A percentile compares a stretch with the other conserved stretches of the same genome.
phyloP scores from a whole-genome alignment of 2,888 invertebrate species.

The Macrosoma leucophasiata region DNA sequence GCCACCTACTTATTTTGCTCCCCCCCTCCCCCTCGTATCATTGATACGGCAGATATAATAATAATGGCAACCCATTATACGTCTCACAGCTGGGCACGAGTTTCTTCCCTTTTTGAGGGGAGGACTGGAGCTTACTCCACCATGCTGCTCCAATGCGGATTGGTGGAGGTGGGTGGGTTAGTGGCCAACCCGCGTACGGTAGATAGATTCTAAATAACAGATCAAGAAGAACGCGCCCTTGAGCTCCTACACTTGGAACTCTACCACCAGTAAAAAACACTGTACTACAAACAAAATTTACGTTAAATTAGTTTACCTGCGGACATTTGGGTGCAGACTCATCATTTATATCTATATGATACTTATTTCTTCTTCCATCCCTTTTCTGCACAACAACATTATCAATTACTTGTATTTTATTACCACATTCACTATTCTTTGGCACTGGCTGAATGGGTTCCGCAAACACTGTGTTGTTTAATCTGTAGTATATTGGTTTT shows the following conservation, averaged over 20 bases:
- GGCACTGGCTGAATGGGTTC: conserved; percentile 24
- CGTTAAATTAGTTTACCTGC: conserved; percentile 21
- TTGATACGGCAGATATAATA: too few species aligned
- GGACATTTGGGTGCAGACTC: conserved; percentile 24
- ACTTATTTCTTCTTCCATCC: conserved; percentile 27
- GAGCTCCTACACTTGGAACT: too few species aligned
- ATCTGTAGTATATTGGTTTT: conserved; percentile 24
- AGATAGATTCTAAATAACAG: too few species aligned
- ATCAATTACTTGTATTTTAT: conserved; percentile 23
- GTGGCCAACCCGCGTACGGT: too few species aligned
- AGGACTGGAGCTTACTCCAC: not conserved
- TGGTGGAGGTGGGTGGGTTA: not conserved
- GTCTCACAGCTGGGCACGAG: too few species aligned
- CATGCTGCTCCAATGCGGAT: not conserved
- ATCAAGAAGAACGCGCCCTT: too few species aligned
- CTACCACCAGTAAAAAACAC: too few species aligned
- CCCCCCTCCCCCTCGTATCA: too few species aligned
- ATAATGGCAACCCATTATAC: too few species aligned
- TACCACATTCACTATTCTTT: conserved; percentile 4
- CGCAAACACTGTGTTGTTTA: conserved; percentile 31
- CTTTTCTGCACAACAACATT: conserved; percentile 29
- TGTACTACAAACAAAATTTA: not conserved
- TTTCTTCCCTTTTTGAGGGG: too few species aligned
- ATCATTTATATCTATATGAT: conserved; percentile 26
- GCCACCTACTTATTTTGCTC: too few species aligned